Base-by-base conservation (phyloP, 2,797 vertebrate species). In the Hydrophis major region DNA sequence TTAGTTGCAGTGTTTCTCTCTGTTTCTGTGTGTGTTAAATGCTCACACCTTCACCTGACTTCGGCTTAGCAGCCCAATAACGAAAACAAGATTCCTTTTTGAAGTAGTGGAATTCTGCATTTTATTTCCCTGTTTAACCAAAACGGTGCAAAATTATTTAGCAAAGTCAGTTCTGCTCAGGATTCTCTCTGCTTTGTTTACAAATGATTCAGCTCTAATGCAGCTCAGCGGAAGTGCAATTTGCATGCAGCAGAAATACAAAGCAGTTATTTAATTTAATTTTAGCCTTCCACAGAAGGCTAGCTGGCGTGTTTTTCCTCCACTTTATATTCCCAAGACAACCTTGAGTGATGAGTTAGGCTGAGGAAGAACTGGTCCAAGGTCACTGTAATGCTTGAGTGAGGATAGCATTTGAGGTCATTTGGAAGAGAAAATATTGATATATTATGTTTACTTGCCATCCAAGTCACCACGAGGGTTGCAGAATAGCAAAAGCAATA, bases 1-100 rank as follows among this genome's bases (percentile, higher is more conserved):
- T 28, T 93, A 0, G 93, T 37, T 93, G 60, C 94, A 56, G 91
- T 20, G 0, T 92, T 53, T 93, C 42, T 95, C 56, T 93, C 94
- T 37, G 50, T 93, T 27, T 42, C 59, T 93, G 93, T 32, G 4
- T 90, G 90, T 22, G 3, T 90, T 42, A 95, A 11, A 55, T 27
- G 87, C 2, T 93, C 4, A 20, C 0, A 50, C 95, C 95, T 94
- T 60, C 83, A 94, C 13, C 13, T n/a, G 86, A 95, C 1, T 55
- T 92, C 92, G 88, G 27, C 16, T 90, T 89, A 90, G 1, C 20
- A 2, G 10, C 50, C 50, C 50, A 53, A 53, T 10, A 53, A 53
- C 7, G 50, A 53, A 53, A 53, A 53, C 50, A 53, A 53, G 50
- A 53, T 53, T 53, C 50, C 50, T 50, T 47, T 47, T 47, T 47